These are phyloP conservation scores for Crotalus tigris DNA, from an alignment of 2,113 vertebrate species.

Conservation along the genomic window DNA sequence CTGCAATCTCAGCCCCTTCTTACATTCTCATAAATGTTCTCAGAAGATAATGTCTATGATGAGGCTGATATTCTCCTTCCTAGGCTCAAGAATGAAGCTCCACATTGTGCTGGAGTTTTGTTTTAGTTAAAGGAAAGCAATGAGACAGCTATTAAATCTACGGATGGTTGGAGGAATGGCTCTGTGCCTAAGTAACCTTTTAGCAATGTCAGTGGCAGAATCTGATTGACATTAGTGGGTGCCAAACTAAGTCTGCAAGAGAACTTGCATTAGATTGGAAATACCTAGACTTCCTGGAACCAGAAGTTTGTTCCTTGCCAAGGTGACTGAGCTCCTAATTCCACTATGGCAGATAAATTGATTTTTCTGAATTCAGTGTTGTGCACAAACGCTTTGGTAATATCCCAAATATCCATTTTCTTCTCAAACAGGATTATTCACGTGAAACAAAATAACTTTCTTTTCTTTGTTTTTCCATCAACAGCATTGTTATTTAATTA, in stretches of 20 bases:
- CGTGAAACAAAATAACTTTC: neutral
- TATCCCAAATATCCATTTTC: neutral
- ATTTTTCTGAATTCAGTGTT: conserved; percentile 4
- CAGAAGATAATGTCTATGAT: neutral
- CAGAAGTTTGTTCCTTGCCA: conserved; percentile 11
- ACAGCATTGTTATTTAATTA: neutral
- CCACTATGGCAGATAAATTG: conserved; percentile 12
- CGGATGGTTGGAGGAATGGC: conserved; percentile 9
- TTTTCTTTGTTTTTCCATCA: neutral
- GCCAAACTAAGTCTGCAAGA: neutral
- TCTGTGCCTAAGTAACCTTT: conserved; percentile 16
- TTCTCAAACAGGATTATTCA: neutral
- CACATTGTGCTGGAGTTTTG: neutral
- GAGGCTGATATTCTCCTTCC: conserved; percentile 5
- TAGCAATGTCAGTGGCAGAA: conserved; percentile 20
- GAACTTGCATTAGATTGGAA: conserved; percentile 8
- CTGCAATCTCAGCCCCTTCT: conserved; percentile 10
- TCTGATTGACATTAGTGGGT: neutral
- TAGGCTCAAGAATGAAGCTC: neutral
- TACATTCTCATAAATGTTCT: conserved; percentile 25
- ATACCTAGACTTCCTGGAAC: conserved; percentile 8
- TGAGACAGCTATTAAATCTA: neutral
- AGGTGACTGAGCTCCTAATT: conserved; percentile 2
- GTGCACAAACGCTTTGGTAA: neutral
- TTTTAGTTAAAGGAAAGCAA: conserved; percentile 12